Evolutionary conservation across 2,113 vertebrate species (phyloP), one percentile per base, ranked within the genome.

Genomic region (Chlamydotis undulata): DNA sequence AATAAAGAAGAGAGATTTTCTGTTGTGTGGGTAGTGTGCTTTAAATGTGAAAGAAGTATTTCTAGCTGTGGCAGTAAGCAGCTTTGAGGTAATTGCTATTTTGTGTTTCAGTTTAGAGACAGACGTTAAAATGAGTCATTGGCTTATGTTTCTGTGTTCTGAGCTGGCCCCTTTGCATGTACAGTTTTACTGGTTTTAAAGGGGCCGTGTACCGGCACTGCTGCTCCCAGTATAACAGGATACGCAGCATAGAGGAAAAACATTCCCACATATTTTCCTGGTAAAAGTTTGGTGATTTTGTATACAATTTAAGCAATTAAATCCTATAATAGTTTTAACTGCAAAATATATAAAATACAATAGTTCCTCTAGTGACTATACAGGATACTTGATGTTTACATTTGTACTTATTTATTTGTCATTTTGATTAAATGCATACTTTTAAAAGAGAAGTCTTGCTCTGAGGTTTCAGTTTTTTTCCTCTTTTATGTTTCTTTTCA

Each of bases 21-120:
- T 91, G 26, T 37, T 76, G 41, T 57, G 78, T 83, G 75, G 33
- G n/a, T 45, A 73, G 43, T 16, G 7, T 69, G 41, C 19, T 93
- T 87, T 87, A 77, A 87, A 85, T 19, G 78, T 70, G 43, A 68
- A 49, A 67, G 39, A 75, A 75, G 55, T 76, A 70, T 91, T 89
- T 67, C 81, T 77, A 50, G 45, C 70, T 91, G 87, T 87, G 94
- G 77, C 81, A 94, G 81, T 64, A 82, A 87, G 70, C 65, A 84
- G 93, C 87, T 96, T 84, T 93, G 89, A 94, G 49, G 77, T 91
- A 96, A 96, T 91, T 95, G 61, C 69, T 95, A 37, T 94, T 97
- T 97, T 93, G 83, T 94, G 74, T 89, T 97, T 93, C 79, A 88
- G 80, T 87, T 96, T 87, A 91, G 89, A 91, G 84, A 74, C 56